Evolutionary conservation across 2,797 vertebrate genomes (phyloP).

Genomic region (Petrocephalus sullivani): DNA sequence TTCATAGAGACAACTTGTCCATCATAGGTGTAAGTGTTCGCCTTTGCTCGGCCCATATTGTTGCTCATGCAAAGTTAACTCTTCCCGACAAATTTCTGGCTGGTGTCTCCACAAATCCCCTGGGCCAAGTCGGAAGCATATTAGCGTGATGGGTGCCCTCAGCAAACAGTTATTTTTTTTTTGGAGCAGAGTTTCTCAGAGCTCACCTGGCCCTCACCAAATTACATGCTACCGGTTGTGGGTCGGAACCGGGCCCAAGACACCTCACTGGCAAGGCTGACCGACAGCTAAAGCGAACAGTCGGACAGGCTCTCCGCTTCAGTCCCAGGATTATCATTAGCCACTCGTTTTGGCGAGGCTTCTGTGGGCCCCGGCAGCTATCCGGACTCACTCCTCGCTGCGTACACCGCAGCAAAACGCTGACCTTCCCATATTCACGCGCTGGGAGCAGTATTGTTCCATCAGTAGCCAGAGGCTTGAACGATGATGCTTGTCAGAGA

Average conservation of each 20-base stretch:
- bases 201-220: neutral
- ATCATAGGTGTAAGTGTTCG: neutral
- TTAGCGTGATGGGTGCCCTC: neutral
- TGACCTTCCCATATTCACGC: conserved; percentile 98
- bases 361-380: neutral
- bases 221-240: neutral
- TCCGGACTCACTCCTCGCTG: conserved; percentile 42
- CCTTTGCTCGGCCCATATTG: neutral
- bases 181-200: neutral
- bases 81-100: neutral
- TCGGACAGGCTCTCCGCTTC: neutral
- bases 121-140: neutral
- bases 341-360: neutral
- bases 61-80: neutral
- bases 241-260: neutral
- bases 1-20: neutral
- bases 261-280: neutral
- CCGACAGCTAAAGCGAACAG: neutral
- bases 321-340: neutral
- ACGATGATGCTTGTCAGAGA: conserved; percentile 97
- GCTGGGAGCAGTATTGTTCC: conserved; percentile 91
- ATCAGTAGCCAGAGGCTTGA: conserved; percentile 95
- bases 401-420: conserved; percentile 73
- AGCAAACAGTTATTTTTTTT: neutral
- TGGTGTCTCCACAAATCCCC: neutral